Base-by-base conservation (phyloP, 1,140 invertebrate genomes). In the Tetramorium simillimum region DNA sequence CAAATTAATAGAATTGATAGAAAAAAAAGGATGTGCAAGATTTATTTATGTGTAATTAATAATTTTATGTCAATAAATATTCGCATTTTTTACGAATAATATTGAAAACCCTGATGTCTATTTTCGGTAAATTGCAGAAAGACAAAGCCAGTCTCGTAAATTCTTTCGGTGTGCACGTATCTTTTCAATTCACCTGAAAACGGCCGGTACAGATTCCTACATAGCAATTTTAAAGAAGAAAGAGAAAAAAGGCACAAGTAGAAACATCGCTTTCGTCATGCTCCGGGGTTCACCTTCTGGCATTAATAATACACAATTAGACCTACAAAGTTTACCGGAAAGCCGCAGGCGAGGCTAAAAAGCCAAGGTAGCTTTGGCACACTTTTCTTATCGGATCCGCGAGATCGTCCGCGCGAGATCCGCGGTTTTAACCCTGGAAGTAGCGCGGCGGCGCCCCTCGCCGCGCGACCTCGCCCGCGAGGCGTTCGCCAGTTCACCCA, bases 321-420 rank as follows among this genome's bases (percentile, higher is more conserved):
- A 84, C 40, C 40, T 75, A 24, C 12, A 73, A 84, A 84, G 69
- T 84, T 82, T 49, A 6, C 4, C 28, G 16, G 24, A 69, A 60
- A 60, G 43, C 10, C 49, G 7, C 10, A 60, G 7, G 7, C 18
- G 7, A 51, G 14, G 53, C 33, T 62, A 43, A 46, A 46, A 84
- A 84, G 40, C 69, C 69, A 49, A 75, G 53, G 28, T 60, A 73
- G 69, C 69, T 73, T 1, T 37, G 67, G 33, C 80, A 84, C 28
- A 84, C 40, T 84, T 84, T 84, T 43, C 40, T 84, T 75, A 84
- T 84, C 69, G 28, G 7, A 84, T 73, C 24, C 40, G 53, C 43
- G 40, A 73, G 69, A 84, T 82, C 37, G 24, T 72, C 37, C 40
- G 49, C 49, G 49, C n/a, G n/a, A 72, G 37, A 56, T 82, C 33